Evolutionary conservation across 1,140 invertebrate genomes (phyloP).

Genomic region (Stegodyphus mimosarum): DNA sequence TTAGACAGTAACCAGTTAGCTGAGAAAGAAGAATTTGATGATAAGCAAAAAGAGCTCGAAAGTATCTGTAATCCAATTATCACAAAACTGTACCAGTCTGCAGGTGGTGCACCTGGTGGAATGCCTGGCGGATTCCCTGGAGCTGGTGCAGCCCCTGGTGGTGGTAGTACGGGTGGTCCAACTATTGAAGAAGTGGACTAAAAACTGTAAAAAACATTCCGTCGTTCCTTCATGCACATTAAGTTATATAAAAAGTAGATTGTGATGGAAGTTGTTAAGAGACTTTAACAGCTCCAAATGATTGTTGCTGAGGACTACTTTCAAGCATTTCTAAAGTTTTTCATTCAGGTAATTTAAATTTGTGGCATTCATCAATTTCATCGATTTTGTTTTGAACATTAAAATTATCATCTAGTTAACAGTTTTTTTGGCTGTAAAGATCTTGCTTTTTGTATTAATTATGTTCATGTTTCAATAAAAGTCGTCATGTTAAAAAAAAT

Average conservation of each 20-base stretch:
- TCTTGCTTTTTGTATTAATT: constrained; percentile 27
- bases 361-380: neutral
- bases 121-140: constrained; percentile 68
- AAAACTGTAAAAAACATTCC: constrained; percentile 5
- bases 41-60: constrained; percentile 79
- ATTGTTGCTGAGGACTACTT: neutral
- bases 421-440: constrained; percentile 39
- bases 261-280: neutral
- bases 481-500: too few species aligned
- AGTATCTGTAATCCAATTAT: constrained; percentile 78
- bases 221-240: neutral
- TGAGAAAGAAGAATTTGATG: constrained; percentile 81
- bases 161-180: constrained; percentile 67
- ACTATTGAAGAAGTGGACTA: constrained; percentile 7
- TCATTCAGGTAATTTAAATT: constrained; percentile 2
- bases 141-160: constrained; percentile 21
- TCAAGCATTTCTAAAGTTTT: neutral
- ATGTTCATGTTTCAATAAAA: neutral
- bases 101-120: constrained; percentile 73
- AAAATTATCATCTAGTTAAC: constrained; percentile 18
- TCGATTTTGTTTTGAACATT: constrained; percentile 61
- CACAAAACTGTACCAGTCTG: constrained; percentile 82
- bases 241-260: neutral
- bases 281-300: neutral
- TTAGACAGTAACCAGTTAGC: constrained; percentile 78